Evolutionary conservation across 2,888 invertebrate genomes (phyloP).

Genomic region (Drosophila pegasa): DNA sequence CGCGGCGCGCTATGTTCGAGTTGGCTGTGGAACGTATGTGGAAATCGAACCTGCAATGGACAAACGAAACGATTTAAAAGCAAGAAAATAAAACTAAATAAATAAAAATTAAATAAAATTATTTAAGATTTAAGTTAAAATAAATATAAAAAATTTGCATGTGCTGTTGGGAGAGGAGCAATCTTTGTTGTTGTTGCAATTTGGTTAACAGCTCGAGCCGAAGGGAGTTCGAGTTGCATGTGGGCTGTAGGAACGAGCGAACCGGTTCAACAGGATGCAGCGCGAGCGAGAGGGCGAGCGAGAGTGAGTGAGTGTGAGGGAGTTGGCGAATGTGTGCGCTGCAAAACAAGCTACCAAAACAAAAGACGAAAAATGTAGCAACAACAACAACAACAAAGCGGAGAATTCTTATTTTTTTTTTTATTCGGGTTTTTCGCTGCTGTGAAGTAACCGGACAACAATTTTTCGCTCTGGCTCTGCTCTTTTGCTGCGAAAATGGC

Average conservation of each 20-base stretch:
- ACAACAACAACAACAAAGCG: conserved; percentile 29
- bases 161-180: background rate
- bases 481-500: conserved; percentile 55
- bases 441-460: conserved; percentile 70
- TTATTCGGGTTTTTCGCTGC: conserved; percentile 42
- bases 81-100: no score
- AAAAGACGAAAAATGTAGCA: conserved; percentile 57
- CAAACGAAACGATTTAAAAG: background rate
- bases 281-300: background rate
- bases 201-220: background rate
- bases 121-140: background rate
- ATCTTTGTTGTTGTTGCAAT: background rate
- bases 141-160: conserved; percentile 1
- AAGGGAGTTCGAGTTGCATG: conserved; percentile 27
- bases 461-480: conserved; percentile 56
- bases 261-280: conserved; percentile 76
- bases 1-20: conserved; percentile 27
- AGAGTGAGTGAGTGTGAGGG: background rate
- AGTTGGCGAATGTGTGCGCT: conserved; percentile 6
- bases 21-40: conserved; percentile 56
- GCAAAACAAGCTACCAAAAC: conserved; percentile 61
- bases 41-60: conserved; percentile 35
- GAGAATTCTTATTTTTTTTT: conserved; percentile 16
- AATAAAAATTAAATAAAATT: background rate
- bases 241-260: conserved; percentile 34